Evolutionary conservation across 2,797 vertebrate species (phyloP).

Genomic region (Scomberomorus guttatus): DNA sequence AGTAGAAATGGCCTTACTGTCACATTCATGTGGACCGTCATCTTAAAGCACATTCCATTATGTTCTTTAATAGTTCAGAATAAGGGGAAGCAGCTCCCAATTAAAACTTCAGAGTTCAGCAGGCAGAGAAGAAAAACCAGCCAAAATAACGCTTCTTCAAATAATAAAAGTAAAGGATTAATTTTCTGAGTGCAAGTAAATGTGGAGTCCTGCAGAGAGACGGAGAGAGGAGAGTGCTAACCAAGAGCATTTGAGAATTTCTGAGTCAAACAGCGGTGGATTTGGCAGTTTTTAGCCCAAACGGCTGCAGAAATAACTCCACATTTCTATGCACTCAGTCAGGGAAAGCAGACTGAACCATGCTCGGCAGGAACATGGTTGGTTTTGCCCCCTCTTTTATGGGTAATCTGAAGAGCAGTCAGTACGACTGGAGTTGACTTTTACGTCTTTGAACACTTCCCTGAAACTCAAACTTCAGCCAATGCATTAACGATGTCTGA

Average conservation of each 20-base stretch:
- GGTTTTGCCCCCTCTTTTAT: slow-evolving; percentile 88
- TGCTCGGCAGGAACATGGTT: slow-evolving; percentile 84
- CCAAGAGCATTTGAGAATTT: slow-evolving; percentile 49
- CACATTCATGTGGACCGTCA: slow-evolving; percentile 87
- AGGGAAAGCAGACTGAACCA: slow-evolving; percentile 85
- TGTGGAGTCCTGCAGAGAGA: slow-evolving; percentile 72
- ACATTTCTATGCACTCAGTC: slow-evolving; percentile 83
- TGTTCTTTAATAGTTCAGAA: slow-evolving; percentile 81
- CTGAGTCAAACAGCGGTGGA: slow-evolving; percentile 29
- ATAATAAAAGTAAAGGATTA: slow-evolving; percentile 83
- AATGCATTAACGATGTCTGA: slow-evolving; percentile 69
- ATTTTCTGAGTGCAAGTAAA: slow-evolving; percentile 81
- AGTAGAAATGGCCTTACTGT: slow-evolving; percentile 82
- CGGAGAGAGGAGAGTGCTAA: slow-evolving; percentile 41
- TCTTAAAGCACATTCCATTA: slow-evolving; percentile 83
- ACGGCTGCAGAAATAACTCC: slow-evolving; percentile 66
- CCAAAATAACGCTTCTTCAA: slow-evolving; percentile 81
- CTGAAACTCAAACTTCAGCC: slow-evolving; percentile 72
- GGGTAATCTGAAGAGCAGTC: slow-evolving; percentile 76
- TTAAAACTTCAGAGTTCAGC: slow-evolving; percentile 78
- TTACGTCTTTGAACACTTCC: slow-evolving; percentile 46
- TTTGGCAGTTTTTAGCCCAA: slow-evolving; percentile 29
- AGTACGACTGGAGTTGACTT: slow-evolving; percentile 81
- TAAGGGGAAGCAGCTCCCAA: slow-evolving; percentile 73
- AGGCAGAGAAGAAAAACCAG: slow-evolving; percentile 83